Evolutionary conservation across 1,140 invertebrate species (phyloP).

Genomic region (Nasonia longicornis): DNA sequence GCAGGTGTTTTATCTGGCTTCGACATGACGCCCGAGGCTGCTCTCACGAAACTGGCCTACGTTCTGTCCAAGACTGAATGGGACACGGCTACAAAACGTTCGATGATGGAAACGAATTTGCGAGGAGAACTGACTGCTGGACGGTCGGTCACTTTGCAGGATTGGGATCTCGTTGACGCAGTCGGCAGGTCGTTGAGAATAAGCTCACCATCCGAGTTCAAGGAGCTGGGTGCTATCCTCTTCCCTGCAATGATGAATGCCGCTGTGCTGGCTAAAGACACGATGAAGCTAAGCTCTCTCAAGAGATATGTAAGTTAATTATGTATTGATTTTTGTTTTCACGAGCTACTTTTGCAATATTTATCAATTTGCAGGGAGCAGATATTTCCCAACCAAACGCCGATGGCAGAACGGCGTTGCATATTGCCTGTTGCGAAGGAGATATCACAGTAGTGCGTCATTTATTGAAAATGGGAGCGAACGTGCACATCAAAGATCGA

Average conservation of each 20-base stretch:
- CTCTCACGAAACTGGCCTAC: conserved; percentile 91
- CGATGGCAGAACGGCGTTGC: conserved; percentile 84
- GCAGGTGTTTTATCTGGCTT: conserved; percentile 87
- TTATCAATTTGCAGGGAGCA: conserved; percentile 71
- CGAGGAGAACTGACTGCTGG: conserved; percentile 76
- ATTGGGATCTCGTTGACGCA: conserved; percentile 76
- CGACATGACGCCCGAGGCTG: conserved; percentile 97
- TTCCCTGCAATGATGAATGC: conserved; percentile 84
- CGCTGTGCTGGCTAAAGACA: conserved; percentile 77
- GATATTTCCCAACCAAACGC: conserved; percentile 83
- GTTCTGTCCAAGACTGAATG: conserved; percentile 88
- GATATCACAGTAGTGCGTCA: conserved; percentile 78
- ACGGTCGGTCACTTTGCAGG: conserved; percentile 61
- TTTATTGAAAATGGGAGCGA: conserved; percentile 84
- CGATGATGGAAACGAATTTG: conserved; percentile 85
- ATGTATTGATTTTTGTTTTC: neutral
- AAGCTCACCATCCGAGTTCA: conserved; percentile 77
- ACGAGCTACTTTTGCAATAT: neutral
- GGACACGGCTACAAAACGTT: conserved; percentile 78
- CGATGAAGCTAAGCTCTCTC: conserved; percentile 70
- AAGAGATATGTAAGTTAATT: conserved; percentile 64
- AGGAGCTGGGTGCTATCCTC: conserved; percentile 78
- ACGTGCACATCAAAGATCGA: conserved; percentile 83
- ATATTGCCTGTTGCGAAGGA: conserved; percentile 83
- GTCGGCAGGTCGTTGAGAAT: conserved; percentile 77